phyloP scores from a whole-genome alignment of 2,113 vertebrate species.

The Bubo blakistoni region DNA sequence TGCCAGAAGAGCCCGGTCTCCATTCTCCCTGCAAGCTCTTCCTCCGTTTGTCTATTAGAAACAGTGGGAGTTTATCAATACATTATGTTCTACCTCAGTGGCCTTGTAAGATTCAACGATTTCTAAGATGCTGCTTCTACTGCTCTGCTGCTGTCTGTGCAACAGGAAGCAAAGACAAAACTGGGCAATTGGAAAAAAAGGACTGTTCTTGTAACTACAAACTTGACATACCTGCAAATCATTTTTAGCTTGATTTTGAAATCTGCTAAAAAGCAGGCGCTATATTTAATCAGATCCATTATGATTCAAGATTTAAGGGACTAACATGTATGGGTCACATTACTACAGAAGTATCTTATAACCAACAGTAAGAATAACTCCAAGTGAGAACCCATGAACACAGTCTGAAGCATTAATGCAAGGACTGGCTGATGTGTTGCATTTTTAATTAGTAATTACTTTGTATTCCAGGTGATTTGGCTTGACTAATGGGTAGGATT shows the following conservation, averaged over 20 bases:
- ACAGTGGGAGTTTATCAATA: neutral
- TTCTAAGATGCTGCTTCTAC: neutral
- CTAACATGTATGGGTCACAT: neutral
- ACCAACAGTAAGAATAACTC: neutral
- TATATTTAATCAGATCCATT: neutral
- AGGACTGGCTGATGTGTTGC: too few species aligned
- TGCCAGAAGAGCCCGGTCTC: accelerated
- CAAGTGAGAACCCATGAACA: neutral
- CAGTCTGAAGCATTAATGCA: neutral
- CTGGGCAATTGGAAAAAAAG: neutral
- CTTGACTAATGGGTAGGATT: neutral
- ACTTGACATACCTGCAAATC: neutral
- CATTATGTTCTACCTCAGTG: neutral
- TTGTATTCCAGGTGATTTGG: neutral
- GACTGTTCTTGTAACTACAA: neutral
- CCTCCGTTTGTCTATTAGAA: neutral
- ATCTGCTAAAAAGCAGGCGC: neutral
- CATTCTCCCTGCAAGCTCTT: accelerated
- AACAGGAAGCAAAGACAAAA: neutral
- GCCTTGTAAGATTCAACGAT: neutral
- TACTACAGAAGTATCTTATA: neutral
- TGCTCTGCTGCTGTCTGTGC: neutral
- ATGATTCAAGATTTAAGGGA: neutral
- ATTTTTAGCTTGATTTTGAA: neutral
- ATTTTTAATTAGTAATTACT: neutral